A percentile compares a stretch with the other conserved stretches of the same genome.
Evolutionary conservation across 2,113 vertebrate genomes (phyloP).

Genomic region (Labeo catla): DNA sequence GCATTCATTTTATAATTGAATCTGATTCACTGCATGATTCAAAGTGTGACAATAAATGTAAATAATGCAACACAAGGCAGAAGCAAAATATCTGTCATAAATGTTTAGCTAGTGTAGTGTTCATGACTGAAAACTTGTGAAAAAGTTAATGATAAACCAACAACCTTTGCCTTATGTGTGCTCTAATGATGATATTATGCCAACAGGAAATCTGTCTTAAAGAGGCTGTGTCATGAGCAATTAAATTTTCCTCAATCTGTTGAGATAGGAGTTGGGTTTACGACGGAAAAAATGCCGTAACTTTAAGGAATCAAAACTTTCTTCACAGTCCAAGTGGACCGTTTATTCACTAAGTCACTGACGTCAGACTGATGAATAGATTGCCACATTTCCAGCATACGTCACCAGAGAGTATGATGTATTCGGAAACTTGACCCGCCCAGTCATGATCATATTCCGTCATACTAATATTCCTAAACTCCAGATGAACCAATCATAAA

Average conservation of each 20-base stretch:
- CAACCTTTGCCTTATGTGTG: background rate
- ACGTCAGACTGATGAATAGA: background rate
- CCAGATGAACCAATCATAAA: background rate
- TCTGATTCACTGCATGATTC: background rate
- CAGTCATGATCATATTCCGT: background rate
- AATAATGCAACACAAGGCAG: background rate
- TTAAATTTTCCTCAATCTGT: background rate
- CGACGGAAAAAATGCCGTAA: background rate
- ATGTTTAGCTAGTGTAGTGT: background rate
- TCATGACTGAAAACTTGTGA: background rate
- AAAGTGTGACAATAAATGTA: background rate
- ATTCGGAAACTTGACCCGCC: background rate
- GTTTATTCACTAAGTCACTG: background rate
- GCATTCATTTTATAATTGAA: background rate
- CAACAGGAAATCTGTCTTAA: slow-evolving; percentile 15
- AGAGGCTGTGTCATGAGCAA: background rate
- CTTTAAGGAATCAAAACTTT: background rate
- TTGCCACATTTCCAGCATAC: background rate
- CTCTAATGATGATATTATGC: background rate
- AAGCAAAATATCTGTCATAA: slow-evolving; percentile 9
- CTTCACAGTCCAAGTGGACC: background rate
- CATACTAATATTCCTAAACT: background rate
- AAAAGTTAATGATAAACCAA: slow-evolving; percentile 3
- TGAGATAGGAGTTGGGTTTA: slow-evolving; percentile 19
- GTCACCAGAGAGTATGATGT: background rate